phyloP scores from a whole-genome alignment of 1,140 invertebrate genomes.

The Panagrolaimus sp. region DNA sequence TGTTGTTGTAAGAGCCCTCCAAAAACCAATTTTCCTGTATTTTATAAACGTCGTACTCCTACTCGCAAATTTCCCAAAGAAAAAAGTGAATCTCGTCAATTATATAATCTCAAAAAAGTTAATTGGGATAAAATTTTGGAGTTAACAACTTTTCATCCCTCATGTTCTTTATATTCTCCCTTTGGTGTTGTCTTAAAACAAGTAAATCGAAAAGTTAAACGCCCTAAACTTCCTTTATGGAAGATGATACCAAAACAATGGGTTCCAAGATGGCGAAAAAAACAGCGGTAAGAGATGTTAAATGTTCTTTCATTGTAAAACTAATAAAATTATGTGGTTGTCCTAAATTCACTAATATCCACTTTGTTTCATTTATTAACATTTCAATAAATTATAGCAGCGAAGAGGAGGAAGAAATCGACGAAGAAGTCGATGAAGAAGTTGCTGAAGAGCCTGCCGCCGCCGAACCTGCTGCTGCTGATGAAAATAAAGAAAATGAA shows the following conservation, averaged over 20 bases:
- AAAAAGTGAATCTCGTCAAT: conserved; percentile 8
- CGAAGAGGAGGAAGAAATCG: conserved; percentile 23
- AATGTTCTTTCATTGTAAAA: neutral
- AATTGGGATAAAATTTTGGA: neutral
- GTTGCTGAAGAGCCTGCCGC: conserved; percentile 3
- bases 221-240: conserved; percentile 6
- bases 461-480: neutral
- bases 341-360: neutral
- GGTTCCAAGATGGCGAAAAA: conserved; percentile 5
- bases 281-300: neutral
- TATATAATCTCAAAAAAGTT: conserved; percentile 1
- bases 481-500: neutral
- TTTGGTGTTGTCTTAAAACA: conserved; percentile 17
- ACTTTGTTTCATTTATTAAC: neutral
- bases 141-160: neutral
- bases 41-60: conserved; percentile 1
- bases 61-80: neutral
- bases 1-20: neutral
- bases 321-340: neutral
- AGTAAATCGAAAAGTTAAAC: conserved; percentile 11
- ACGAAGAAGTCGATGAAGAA: conserved; percentile 25
- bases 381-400: neutral
- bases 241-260: conserved; percentile 2
- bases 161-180: conserved; percentile 3
- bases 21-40: neutral